Conservation (phyloP, 2,113 vertebrate species). For the Fregata magnificens region DNA sequence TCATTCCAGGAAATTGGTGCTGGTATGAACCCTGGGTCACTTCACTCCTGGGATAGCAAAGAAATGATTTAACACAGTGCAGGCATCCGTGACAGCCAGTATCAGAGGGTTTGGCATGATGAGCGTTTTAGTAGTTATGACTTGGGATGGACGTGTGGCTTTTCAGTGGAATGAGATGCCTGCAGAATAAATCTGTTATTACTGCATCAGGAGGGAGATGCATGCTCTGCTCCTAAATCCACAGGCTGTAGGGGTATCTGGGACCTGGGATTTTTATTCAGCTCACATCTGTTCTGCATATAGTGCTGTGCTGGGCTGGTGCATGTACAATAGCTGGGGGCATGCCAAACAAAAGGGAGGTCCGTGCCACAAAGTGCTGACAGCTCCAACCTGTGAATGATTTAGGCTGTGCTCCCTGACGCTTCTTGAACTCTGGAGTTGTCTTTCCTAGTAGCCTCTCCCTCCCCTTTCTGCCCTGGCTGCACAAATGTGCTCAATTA, state of each 20-base stretch:
- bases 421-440: slow-evolving; percentile 11
- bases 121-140: background rate
- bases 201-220: background rate
- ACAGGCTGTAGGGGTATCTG: background rate
- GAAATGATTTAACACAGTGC: background rate
- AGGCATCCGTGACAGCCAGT: background rate
- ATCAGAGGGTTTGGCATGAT: background rate
- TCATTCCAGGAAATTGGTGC: background rate
- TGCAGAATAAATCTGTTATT: background rate
- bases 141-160: background rate
- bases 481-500: slow-evolving; percentile 64
- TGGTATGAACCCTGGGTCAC: background rate
- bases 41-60: background rate
- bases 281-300: slow-evolving; percentile 33
- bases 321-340: background rate
- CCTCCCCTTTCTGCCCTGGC: slow-evolving; percentile 24
- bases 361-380: background rate
- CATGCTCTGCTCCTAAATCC: background rate
- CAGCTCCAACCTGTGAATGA: background rate
- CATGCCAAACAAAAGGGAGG: background rate
- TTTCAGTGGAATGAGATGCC: background rate
- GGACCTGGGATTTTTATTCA: slow-evolving; percentile 35
- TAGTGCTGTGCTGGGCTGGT: background rate
- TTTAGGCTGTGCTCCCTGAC: background rate
- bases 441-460: background rate